phyloP scores from a whole-genome alignment of 2,797 vertebrate genomes.

The Dendrocincla tyrannina region DNA sequence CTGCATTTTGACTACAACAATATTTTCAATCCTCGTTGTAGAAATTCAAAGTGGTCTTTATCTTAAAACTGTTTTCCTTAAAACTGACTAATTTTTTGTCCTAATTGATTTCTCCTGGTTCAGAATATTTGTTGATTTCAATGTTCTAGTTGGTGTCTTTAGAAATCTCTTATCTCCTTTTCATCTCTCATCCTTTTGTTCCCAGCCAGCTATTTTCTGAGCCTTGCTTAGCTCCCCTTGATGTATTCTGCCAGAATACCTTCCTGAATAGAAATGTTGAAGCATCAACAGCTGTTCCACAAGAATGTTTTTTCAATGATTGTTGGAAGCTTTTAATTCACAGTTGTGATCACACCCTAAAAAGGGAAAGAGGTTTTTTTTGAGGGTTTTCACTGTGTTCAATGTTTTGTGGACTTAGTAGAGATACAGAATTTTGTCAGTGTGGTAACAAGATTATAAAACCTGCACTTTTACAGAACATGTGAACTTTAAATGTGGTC shows the following conservation, averaged over 20 bases:
- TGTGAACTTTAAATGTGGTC: background rate
- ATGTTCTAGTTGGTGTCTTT: background rate
- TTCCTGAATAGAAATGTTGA: background rate
- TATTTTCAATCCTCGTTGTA: background rate
- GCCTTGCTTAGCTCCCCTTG: constrained; percentile 6
- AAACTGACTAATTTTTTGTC: background rate
- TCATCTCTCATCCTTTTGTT: background rate
- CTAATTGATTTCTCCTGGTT: background rate
- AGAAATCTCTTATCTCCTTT: background rate
- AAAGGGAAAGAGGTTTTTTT: background rate
- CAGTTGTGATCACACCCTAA: background rate
- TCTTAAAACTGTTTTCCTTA: background rate
- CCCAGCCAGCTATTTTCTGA: background rate
- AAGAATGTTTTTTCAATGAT: background rate
- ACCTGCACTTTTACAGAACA: background rate
- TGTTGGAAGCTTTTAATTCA: constrained; percentile 17
- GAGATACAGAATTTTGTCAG: background rate
- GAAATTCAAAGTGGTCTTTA: background rate
- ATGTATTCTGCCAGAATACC: background rate
- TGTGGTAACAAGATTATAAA: background rate
- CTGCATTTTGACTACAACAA: background rate
- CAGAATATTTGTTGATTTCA: background rate
- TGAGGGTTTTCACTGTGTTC: background rate
- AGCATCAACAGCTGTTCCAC: background rate
- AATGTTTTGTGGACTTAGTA: background rate